phyloP scores from a whole-genome alignment of 2,888 invertebrate genomes.

The Limnephilus auricula region DNA sequence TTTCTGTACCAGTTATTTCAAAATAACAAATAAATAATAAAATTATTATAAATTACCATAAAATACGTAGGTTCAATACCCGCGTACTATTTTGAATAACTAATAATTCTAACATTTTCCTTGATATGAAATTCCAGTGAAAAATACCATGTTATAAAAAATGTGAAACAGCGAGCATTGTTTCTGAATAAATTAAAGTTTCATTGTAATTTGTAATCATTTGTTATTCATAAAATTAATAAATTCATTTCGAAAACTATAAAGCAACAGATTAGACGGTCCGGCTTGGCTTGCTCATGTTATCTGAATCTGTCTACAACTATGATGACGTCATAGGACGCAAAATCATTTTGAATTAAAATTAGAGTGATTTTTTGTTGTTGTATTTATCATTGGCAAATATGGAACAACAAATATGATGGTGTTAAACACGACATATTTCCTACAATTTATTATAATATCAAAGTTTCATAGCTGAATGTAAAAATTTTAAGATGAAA shows the following conservation, averaged over 20 bases:
- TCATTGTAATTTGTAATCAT: too few species aligned
- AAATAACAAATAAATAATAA: neutral
- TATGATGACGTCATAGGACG: too few species aligned
- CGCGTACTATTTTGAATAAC: too few species aligned
- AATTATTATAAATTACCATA: neutral
- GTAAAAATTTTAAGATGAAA: neutral
- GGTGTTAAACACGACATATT: neutral
- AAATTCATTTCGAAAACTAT: neutral
- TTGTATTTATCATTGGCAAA: neutral
- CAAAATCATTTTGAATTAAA: too few species aligned
- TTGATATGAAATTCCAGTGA: too few species aligned
- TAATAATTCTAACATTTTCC: too few species aligned
- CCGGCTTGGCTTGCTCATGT: neutral
- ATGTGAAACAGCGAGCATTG: too few species aligned
- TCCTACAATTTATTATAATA: neutral
- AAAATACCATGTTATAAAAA: too few species aligned
- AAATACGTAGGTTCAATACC: neutral
- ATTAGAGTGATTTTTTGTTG: too few species aligned
- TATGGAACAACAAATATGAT: neutral
- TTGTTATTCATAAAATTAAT: neutral
- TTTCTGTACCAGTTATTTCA: neutral
- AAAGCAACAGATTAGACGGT: neutral
- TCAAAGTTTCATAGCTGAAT: neutral
- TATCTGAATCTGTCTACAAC: too few species aligned
- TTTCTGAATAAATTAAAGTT: too few species aligned